phyloP scores from a whole-genome alignment of 23 tunicate genomes.

The Trididemnum miniatum region DNA sequence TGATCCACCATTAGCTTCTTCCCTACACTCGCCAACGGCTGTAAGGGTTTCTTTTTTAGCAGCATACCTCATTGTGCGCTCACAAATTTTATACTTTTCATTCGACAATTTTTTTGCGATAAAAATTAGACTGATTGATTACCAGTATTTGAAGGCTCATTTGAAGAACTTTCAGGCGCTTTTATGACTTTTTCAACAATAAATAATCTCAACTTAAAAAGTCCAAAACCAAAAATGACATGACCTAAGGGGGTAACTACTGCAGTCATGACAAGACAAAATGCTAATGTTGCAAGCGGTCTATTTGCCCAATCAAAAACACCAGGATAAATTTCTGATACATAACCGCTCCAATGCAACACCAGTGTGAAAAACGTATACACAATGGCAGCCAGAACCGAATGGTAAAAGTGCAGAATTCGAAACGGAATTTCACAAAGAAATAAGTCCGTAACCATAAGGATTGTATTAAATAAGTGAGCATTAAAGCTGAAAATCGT shows the following conservation, averaged over 20 bases:
- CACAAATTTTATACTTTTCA: too few relatives aligned
- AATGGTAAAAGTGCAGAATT: constrained; percentile 29
- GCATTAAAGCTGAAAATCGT: constrained; percentile 5
- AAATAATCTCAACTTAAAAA: neutral
- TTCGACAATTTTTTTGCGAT: too few relatives aligned
- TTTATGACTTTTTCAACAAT: neutral
- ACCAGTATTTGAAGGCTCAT: too few relatives aligned
- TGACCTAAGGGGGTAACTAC: constrained; percentile 14
- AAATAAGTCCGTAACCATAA: constrained; percentile 35
- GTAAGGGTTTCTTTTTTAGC: too few relatives aligned
- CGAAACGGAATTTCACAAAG: constrained; percentile 33
- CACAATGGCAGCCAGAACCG: constrained; percentile 3
- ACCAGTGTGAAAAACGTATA: constrained; percentile 39
- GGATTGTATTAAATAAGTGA: constrained; percentile 31
- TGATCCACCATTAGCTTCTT: too few relatives aligned
- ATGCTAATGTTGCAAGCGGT: neutral
- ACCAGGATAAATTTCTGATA: constrained; percentile 40
- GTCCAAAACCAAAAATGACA: neutral
- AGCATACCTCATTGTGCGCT: too few relatives aligned
- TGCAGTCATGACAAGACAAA: neutral
- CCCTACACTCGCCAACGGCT: too few relatives aligned
- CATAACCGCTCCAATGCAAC: constrained; percentile 26
- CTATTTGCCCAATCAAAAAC: constrained; percentile 37
- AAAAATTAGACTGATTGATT: too few relatives aligned
- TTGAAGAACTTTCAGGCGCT: too few relatives aligned